Evolutionary conservation across 2,113 vertebrate species (phyloP), one percentile per base, ranked within the genome.

Genomic region (Rhynchomys soricoides): DNA sequence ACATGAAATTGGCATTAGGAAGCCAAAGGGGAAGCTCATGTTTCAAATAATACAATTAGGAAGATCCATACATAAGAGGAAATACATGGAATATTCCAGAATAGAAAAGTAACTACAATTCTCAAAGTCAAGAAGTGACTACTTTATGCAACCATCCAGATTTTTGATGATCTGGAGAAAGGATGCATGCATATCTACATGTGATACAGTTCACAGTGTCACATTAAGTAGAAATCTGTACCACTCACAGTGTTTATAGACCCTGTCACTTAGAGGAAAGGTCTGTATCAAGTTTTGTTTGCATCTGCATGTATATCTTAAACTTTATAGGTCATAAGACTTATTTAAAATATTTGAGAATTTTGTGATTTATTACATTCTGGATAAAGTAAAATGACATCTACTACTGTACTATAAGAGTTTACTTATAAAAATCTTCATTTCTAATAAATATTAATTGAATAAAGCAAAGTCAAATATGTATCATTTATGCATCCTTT

Each of bases 391-490:
- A 89, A 52, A 82, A 85, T 19, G 68, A 34, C 19, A 50, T 40
- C 52, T 85, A 29, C 13, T 29, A 0, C 43, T 73, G 73, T 10
- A 57, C 16, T 43, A 73, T 62, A 43, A 82, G 90, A 77, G 9
- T 83, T 88, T 74, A 91, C 57, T 77, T 96, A 59, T 59, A 91
- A 79, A 93, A 94, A 64, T 78, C 66, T 87, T 29, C 73, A 70
- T 89, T 81, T 86, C 82, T 3, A n/a, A 89, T 86, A 83, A 86
- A 83, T 26, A 12, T 93, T 93, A 93, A 90, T 83, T 87, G 55
- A 45, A 50, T 43, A 34, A 3, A 21, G 34, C 82, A 89, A 62
- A 86, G 62, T 21, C 66, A 95, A 82, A 95, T 57, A 81, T n/a
- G 5, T 52, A 70, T 94, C n/a, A 94, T 31, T 74, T 89, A 19